These are phyloP conservation scores for Ormyrus thymus DNA, from an alignment of 2,888 invertebrate genomes.

Conservation along the genomic window DNA sequence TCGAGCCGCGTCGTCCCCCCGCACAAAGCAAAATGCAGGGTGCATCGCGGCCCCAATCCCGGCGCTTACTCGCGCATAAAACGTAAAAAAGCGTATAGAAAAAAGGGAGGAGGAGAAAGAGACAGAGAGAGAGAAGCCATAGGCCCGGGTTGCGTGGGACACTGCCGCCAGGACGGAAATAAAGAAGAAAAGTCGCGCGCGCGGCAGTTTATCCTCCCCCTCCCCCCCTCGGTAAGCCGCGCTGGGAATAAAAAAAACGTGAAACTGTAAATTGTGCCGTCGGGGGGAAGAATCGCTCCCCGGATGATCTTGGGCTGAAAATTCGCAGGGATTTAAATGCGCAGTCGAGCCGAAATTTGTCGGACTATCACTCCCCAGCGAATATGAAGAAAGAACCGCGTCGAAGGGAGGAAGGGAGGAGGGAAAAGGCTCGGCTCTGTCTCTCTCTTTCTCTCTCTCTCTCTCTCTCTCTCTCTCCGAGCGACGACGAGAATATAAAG, in stretches of 20 bases:
- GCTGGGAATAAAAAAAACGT: conserved; percentile 73
- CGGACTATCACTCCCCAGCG: conserved; percentile 72
- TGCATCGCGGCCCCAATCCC: conserved; percentile 11
- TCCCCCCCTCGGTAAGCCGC: conserved; percentile 64
- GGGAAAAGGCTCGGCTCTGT: not conserved
- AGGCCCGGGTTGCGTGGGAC: not conserved
- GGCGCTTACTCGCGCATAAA: conserved; percentile 35
- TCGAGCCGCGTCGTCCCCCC: too few species aligned
- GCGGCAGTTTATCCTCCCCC: not conserved
- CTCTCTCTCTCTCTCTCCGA: not conserved
- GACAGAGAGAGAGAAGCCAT: conserved; percentile 18
- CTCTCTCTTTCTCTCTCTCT: too few species aligned
- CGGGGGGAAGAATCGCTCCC: conserved; percentile 74
- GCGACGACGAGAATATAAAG: conserved; percentile 69
- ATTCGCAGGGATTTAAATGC: not conserved
- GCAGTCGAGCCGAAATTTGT: conserved; percentile 66
- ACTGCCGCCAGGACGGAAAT: not conserved
- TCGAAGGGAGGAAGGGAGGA: conserved; percentile 9
- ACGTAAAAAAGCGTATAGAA: conserved; percentile 20
- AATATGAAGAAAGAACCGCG: conserved; percentile 70
- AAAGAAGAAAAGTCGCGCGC: conserved; percentile 6
- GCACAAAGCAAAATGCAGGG: conserved; percentile 16
- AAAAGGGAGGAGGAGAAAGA: conserved; percentile 7
- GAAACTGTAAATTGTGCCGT: conserved; percentile 74
- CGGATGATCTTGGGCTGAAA: conserved; percentile 60